Conservation (phyloP, 37 sponge, comb jelly and placozoan species). For the Ianthella basta region DNA sequence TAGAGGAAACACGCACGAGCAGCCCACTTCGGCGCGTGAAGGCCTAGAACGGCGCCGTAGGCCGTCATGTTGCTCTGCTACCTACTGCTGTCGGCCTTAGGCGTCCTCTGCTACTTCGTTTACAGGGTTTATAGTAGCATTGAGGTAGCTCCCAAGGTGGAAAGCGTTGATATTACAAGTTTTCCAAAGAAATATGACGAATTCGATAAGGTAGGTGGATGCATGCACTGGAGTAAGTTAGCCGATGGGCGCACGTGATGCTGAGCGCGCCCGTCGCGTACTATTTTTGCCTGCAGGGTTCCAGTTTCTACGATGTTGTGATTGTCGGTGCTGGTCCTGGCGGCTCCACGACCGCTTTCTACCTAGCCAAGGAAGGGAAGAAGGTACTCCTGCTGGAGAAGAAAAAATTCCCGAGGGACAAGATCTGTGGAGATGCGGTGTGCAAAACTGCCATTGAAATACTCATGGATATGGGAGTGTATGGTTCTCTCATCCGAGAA, state of each 20-base stretch:
- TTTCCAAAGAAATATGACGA: slow-evolving; percentile 2
- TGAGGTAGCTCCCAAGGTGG: no score
- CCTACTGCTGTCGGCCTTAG: no score
- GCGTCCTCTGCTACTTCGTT: no score
- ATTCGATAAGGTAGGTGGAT: no score
- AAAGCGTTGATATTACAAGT: background rate
- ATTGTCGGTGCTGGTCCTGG: slow-evolving; percentile 63
- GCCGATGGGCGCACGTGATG: no score
- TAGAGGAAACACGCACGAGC: no score
- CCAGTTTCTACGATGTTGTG: slow-evolving; percentile 56
- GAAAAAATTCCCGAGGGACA: slow-evolving; percentile 67
- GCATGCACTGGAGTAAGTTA: no score
- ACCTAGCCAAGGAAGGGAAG: slow-evolving; percentile 44
- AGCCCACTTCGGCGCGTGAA: no score
- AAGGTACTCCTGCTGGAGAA: slow-evolving; percentile 64
- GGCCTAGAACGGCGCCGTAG: no score
- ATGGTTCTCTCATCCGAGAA: slow-evolving; percentile 35
- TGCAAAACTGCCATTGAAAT: slow-evolving; percentile 69
- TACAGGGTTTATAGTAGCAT: no score
- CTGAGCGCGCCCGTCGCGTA: no score
- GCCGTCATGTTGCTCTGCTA: no score
- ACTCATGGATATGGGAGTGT: slow-evolving; percentile 60
- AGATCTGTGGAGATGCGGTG: slow-evolving; percentile 73
- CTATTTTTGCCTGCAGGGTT: background rate
- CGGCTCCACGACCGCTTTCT: slow-evolving; percentile 59